Percentiles rank a stretch among this genome's conserved stretches.
Evolutionary conservation across 1,140 invertebrate species (phyloP).

Genomic region (Elymnias hypermnestra): DNA sequence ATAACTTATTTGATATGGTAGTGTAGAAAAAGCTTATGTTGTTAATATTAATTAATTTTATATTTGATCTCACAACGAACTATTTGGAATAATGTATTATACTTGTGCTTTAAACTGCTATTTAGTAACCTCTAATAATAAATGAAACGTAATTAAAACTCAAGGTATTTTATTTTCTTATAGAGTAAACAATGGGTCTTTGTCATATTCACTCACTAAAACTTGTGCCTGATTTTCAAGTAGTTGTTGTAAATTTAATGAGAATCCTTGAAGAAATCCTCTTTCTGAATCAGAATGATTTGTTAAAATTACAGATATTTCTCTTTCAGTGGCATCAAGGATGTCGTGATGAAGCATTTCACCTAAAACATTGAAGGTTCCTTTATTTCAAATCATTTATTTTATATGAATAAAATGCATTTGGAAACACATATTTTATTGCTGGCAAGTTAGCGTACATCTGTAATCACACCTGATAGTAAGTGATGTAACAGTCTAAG

Average conservation of each 20-base stretch:
- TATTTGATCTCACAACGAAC: conserved; percentile 38
- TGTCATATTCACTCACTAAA: conserved; percentile 83
- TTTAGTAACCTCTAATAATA: conserved; percentile 32
- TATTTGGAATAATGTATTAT: conserved; percentile 11
- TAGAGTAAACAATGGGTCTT: conserved; percentile 81
- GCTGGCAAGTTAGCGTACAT: too few species aligned
- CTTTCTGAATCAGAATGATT: conserved; percentile 98
- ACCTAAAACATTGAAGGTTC: conserved; percentile 65
- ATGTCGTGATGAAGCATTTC: conserved; percentile 98
- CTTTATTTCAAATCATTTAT: not conserved
- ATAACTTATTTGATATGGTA: not conserved
- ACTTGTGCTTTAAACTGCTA: conserved; percentile 22
- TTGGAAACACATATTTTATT: too few species aligned
- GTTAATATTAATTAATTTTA: conserved; percentile 16
- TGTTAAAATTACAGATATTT: conserved; percentile 89
- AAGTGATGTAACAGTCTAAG: too few species aligned
- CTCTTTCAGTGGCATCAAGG: conserved; percentile 88
- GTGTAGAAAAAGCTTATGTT: not conserved
- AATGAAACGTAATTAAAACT: conserved; percentile 19
- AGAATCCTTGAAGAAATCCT: conserved; percentile 85
- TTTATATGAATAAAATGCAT: conserved; percentile 1
- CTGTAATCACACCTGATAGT: too few species aligned
- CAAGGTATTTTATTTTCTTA: conserved; percentile 36
- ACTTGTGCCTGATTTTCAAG: conserved; percentile 80
- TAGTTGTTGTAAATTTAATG: conserved; percentile 65